Conservation (phyloP, 2,888 invertebrate genomes). For the Parthenolecanium corni region DNA sequence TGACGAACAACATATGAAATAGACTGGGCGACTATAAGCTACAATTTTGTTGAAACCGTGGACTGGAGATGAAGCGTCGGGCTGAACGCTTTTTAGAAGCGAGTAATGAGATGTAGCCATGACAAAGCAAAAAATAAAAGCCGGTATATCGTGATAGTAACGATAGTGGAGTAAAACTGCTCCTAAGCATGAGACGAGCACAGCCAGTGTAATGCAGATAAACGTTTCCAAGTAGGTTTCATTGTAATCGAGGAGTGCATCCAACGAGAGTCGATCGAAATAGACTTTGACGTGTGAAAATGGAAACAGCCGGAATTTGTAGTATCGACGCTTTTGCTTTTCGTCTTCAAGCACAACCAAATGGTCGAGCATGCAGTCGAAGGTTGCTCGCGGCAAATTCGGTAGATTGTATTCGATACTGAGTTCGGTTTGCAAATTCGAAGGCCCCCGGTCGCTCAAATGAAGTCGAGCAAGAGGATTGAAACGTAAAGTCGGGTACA, state of each 20-base stretch:
- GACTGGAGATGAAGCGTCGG: conserved; percentile 95
- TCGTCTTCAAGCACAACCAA: conserved; percentile 40
- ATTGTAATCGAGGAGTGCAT: conserved; percentile 88
- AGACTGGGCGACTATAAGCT: conserved; percentile 48
- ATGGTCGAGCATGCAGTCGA: conserved; percentile 46
- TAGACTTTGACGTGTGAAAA: conserved; percentile 60
- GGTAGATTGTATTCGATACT: conserved; percentile 6
- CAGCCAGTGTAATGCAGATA: conserved; percentile 69
- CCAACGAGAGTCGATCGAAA: conserved; percentile 81
- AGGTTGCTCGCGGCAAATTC: conserved; percentile 36
- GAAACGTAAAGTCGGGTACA: conserved; percentile 15
- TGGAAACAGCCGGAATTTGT: conserved; percentile 31
- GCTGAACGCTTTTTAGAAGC: conserved; percentile 92
- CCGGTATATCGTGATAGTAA: conserved; percentile 82
- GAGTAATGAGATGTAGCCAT: conserved; percentile 97
- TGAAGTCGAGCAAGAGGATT: conserved; percentile 11
- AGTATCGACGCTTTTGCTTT: conserved; percentile 39
- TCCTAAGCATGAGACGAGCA: conserved; percentile 74
- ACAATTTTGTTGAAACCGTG: conserved; percentile 95
- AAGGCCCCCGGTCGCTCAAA: background rate
- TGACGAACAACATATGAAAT: conserved; percentile 34
- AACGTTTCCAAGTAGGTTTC: conserved; percentile 69
- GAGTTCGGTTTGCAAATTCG: conserved; percentile 4
- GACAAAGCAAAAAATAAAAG: conserved; percentile 93
- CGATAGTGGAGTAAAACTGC: conserved; percentile 68